Conservation (phyloP, 2,113 vertebrate species). For the Chlorodrepanis virens region DNA sequence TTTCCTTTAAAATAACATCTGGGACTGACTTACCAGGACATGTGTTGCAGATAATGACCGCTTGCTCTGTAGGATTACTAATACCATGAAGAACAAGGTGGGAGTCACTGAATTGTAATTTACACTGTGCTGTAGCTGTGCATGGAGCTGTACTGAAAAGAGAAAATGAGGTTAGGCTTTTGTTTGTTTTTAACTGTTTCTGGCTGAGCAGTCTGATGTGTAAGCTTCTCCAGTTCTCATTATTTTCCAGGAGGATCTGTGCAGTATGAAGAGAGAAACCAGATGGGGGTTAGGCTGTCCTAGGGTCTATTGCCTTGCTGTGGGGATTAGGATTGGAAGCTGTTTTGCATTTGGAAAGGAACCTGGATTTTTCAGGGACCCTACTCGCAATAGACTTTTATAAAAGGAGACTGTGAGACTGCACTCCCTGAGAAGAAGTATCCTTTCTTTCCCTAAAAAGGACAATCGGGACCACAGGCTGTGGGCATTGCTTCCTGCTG, state of each 20-base stretch:
- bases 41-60: background rate
- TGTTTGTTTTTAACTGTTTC: background rate
- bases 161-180: background rate
- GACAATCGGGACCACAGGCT: background rate
- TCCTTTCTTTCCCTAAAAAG: background rate
- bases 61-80: background rate
- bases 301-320: background rate
- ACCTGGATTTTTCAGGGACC: background rate
- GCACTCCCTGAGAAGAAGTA: background rate
- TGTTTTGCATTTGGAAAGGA: background rate
- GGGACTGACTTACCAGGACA: background rate
- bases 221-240: background rate
- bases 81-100: background rate
- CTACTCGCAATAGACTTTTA: rapidly evolving
- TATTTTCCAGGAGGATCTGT: background rate
- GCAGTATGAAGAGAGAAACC: background rate
- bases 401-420: background rate
- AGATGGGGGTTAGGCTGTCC: background rate
- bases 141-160: background rate
- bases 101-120: background rate
- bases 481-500: background rate
- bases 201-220: background rate
- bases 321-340: background rate
- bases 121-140: background rate
- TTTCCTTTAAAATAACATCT: background rate